Evolutionary conservation across 2,113 vertebrate genomes (phyloP).

Genomic region (Leucoraja erinaceus): DNA sequence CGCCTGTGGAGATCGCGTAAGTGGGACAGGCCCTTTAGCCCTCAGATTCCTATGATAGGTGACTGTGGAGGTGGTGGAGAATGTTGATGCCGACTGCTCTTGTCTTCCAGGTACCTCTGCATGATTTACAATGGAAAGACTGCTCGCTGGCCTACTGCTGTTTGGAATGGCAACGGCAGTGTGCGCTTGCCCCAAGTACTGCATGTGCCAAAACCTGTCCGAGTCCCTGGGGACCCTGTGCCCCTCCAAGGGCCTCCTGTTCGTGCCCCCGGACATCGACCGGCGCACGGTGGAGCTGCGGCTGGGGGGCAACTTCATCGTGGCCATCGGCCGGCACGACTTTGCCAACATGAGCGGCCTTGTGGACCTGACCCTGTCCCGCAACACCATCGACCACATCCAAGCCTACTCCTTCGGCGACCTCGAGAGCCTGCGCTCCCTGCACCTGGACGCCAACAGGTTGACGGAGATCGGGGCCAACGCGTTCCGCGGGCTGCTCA

Average conservation of each 20-base stretch:
- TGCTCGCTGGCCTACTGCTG: conserved; percentile 83
- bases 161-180: conserved; percentile 79
- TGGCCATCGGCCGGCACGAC: conserved; percentile 82
- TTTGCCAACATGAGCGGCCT: conserved; percentile 96
- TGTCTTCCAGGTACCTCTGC: conserved; percentile 46
- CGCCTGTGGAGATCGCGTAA: no score
- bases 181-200: conserved; percentile 92
- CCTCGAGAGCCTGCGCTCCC: conserved; percentile 84
- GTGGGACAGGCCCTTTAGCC: no score
- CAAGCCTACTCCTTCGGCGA: conserved; percentile 91
- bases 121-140: conserved; percentile 92
- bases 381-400: conserved; percentile 89
- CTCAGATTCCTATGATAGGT: no score
- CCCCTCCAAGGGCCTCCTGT: conserved; percentile 90
- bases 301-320: conserved; percentile 91
- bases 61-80: no score
- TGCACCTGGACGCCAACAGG: conserved; percentile 89
- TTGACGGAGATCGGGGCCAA: conserved; percentile 83
- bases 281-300: conserved; percentile 89
- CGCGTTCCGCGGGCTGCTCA: conserved; percentile 79
- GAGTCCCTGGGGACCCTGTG: conserved; percentile 95
- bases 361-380: conserved; percentile 89
- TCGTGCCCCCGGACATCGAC: conserved; percentile 87
- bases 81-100: no score
- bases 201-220: conserved; percentile 94